A percentile compares a stretch with the other conserved stretches of the same genome.
These are phyloP conservation scores for Agrilus planipennis DNA, from an alignment of 1,140 invertebrate genomes.

Conservation along the genomic window DNA sequence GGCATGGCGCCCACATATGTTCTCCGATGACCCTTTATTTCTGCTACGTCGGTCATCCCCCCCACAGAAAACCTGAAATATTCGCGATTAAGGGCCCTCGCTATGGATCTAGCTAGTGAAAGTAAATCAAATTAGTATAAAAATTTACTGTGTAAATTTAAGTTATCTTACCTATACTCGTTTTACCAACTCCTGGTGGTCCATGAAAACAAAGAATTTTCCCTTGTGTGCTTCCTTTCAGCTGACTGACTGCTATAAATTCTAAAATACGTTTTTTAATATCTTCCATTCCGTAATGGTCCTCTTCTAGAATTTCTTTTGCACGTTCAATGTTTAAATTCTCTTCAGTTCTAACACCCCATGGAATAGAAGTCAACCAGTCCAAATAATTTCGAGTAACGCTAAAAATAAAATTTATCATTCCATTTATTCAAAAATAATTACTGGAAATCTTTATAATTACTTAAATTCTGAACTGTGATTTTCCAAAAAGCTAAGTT, in stretches of 20 bases:
- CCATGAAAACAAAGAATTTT: constrained; percentile 99
- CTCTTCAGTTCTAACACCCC: constrained; percentile 90
- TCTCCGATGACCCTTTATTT: constrained; percentile 95
- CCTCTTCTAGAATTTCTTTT: constrained; percentile 80
- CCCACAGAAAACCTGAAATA: constrained; percentile 98
- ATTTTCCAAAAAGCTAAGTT: constrained; percentile 90
- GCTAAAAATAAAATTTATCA: constrained; percentile 37
- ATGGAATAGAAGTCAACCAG: constrained; percentile 94
- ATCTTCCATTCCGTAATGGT: constrained; percentile 99
- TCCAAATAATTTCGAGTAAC: constrained; percentile 98
- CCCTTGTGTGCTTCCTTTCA: constrained; percentile 92
- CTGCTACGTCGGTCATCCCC: constrained; percentile 98
- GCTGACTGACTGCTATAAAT: constrained; percentile 96
- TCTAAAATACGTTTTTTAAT: constrained; percentile 97
- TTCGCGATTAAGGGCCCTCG: constrained; percentile 85
- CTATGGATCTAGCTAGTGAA: constrained; percentile 80
- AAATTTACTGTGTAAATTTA: not conserved
- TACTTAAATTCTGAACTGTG: constrained; percentile 99
- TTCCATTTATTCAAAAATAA: not conserved
- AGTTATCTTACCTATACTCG: constrained; percentile 57
- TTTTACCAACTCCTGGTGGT: constrained; percentile 98
- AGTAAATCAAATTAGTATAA: not conserved
- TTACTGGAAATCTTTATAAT: constrained; percentile 22
- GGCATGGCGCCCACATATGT: constrained; percentile 99
- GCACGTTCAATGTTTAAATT: constrained; percentile 83